These are phyloP conservation scores for Bolborhynchus lineola DNA, from an alignment of 2,113 vertebrate species.

Conservation along the genomic window DNA sequence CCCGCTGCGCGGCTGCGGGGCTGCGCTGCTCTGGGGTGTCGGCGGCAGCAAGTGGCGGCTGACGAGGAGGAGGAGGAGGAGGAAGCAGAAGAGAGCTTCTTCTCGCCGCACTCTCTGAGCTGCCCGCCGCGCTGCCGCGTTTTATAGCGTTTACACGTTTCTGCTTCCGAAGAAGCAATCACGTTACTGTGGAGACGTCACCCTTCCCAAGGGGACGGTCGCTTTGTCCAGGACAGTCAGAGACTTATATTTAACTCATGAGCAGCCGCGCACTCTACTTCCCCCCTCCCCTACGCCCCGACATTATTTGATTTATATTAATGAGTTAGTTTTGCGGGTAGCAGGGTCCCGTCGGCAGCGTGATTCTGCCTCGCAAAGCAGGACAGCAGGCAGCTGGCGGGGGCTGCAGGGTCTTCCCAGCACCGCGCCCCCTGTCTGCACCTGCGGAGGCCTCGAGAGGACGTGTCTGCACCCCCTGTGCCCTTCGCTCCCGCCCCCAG, in stretches of 20 bases:
- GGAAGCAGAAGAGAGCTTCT: conserved; percentile 5
- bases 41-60: neutral
- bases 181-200: conserved; percentile 87
- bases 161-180: conserved; percentile 73
- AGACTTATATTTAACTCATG: conserved; percentile 74
- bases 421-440: neutral
- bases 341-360: neutral
- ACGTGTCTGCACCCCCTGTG: neutral
- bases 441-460: neutral
- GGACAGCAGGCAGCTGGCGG: neutral
- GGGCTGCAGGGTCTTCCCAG: too few relatives aligned
- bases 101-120: conserved; percentile 62
- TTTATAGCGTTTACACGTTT: conserved; percentile 86
- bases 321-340: conserved; percentile 30
- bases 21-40: neutral
- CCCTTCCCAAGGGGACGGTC: conserved; percentile 77
- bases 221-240: conserved; percentile 70
- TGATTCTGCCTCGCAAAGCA: neutral
- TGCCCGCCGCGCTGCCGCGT: conserved; percentile 67
- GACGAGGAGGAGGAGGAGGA: neutral
- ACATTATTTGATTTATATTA: conserved; percentile 65
- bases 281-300: neutral
- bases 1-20: neutral
- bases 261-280: neutral
- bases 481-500: neutral